These are phyloP conservation scores for Neoscelio sp. DNA, from an alignment of 2,888 invertebrate genomes.

Conservation along the genomic window DNA sequence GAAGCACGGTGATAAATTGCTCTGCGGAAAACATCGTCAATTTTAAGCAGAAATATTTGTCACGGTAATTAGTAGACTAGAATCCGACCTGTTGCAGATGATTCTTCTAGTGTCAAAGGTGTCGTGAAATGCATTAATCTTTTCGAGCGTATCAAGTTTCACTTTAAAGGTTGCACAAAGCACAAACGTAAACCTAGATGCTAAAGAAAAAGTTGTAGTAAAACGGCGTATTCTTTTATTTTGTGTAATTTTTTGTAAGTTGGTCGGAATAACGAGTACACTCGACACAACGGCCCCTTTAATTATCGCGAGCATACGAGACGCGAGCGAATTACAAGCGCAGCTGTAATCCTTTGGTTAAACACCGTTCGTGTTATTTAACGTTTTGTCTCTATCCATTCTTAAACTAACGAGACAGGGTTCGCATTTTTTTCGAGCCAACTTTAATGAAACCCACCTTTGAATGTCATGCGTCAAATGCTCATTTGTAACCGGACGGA, in stretches of 20 bases:
- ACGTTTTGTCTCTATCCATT: constrained; percentile 54
- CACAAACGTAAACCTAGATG: constrained; percentile 39
- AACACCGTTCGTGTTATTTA: constrained; percentile 51
- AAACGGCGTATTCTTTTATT: constrained; percentile 42
- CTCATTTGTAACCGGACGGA: constrained; percentile 24
- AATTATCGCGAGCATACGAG: constrained; percentile 62
- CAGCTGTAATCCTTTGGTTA: constrained; percentile 55
- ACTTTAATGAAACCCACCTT: constrained; percentile 61
- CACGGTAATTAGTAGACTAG: constrained; percentile 32
- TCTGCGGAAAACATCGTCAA: constrained; percentile 28
- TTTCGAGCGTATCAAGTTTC: constrained; percentile 50
- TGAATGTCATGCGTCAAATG: constrained; percentile 23
- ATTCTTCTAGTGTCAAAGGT: constrained; percentile 53
- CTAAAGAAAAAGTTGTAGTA: constrained; percentile 18
- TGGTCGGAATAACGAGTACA: constrained; percentile 40
- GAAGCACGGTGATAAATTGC: no score
- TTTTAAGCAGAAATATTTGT: constrained; percentile 53
- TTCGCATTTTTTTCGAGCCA: constrained; percentile 39
- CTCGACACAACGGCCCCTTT: constrained; percentile 47
- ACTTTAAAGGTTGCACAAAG: constrained; percentile 20
- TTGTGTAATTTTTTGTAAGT: constrained; percentile 42
- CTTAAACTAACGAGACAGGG: constrained; percentile 54
- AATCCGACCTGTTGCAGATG: constrained; percentile 61
- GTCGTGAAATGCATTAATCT: constrained; percentile 49
- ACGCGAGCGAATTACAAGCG: constrained; percentile 52